Evolutionary conservation across 1,140 invertebrate species (phyloP), one percentile per base, ranked within the genome.

Genomic region (Dinoponera quadriceps): DNA sequence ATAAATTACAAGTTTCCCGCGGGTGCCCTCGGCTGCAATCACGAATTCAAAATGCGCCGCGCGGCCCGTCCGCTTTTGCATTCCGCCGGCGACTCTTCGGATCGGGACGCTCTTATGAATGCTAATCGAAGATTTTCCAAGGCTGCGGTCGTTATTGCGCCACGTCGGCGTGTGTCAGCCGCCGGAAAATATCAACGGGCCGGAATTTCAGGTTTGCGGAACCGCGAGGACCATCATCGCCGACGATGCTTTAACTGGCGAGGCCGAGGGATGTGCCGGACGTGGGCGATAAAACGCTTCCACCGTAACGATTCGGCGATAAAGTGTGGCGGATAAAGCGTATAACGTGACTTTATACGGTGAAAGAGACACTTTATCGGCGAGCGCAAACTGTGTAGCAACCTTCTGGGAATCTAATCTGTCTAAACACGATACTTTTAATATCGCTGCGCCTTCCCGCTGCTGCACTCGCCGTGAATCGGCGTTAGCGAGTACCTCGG

Each of bases 41-140:
- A 48, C 38, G 81, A 80, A 85, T 85, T 80, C 73, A 60, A 66
- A 72, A 81, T 77, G 84, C 82, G 33, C 33, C 22, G 29, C 44
- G 25, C 22, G 27, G 25, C 14, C 33, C 27, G n/a, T 51, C 55
- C 38, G 22, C 48, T 74, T 88, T 88, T 83, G 85, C 85, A 88
- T 88, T 88, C 85, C 54, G 51, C 66, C 60, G 59, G 49, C 85
- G 77, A 74, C 66, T 25, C 65, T 88, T 78, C 73, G 85, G 85
- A 88, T 88, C 87, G 78, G 48, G 68, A 74, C 49, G 55, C 63
- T 85, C 77, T 88, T 88, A 88, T 85, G 87, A 88, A 88, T 88
- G 78, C 78, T 87, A 88, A 88, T 87, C 87, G 68, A 87, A 80
- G 77, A 87, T 87, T 88, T 85, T 85, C 83, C 83, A 63, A 59